A percentile compares a stretch with the other conserved stretches of the same genome.
These are phyloP conservation scores for Tragopan temminckii DNA, from an alignment of 2,797 vertebrate genomes.

Conservation along the genomic window DNA sequence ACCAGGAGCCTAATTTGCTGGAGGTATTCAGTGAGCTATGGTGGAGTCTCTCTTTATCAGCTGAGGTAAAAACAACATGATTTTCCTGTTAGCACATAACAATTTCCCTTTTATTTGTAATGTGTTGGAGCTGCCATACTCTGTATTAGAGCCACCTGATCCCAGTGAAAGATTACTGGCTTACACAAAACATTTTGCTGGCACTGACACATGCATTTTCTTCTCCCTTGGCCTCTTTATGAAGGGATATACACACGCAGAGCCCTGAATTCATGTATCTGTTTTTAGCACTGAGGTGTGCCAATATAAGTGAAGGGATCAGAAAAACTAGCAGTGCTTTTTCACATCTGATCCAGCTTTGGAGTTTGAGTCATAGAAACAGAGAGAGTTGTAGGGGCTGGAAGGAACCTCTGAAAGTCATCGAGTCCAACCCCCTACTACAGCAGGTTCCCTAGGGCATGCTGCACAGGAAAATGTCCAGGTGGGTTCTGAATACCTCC, in stretches of 20 bases:
- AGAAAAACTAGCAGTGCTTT: neutral
- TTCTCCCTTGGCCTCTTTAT: neutral
- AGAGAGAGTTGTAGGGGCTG: neutral
- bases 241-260: neutral
- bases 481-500: neutral
- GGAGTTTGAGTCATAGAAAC: neutral
- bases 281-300: neutral
- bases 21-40: neutral
- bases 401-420: neutral
- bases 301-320: neutral
- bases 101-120: neutral
- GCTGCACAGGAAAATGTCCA: neutral
- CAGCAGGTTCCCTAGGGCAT: neutral
- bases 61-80: neutral
- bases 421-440: neutral
- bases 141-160: neutral
- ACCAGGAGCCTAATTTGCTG: neutral
- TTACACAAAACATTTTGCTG: neutral
- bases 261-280: fast-evolving
- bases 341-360: neutral
- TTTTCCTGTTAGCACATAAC: neutral
- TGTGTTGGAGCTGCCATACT: neutral
- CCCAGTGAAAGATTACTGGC: neutral
- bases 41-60: neutral
- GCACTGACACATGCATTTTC: neutral